Conservation (phyloP, 2,113 vertebrate species). For the Odocoileus hemionus region DNA sequence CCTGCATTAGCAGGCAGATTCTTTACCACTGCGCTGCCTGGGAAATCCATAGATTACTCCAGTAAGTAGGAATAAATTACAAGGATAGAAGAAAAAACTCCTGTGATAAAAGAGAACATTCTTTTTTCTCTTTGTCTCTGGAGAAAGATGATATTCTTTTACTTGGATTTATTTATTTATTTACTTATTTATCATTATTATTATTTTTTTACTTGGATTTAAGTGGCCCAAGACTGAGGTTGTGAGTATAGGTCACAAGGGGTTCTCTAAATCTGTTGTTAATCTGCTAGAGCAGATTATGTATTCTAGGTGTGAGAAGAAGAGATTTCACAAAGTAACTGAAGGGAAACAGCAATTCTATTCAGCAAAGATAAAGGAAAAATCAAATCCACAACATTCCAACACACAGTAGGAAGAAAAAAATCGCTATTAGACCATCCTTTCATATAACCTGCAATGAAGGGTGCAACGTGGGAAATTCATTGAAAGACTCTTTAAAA, state of each 20-base stretch:
- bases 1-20: neutral
- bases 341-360: neutral
- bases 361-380: neutral
- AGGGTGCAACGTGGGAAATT: neutral
- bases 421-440: neutral
- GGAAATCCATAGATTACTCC: neutral
- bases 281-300: neutral
- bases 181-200: too few relatives aligned
- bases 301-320: neutral
- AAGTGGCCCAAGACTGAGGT: neutral
- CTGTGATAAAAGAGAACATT: neutral
- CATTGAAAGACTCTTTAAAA: neutral
- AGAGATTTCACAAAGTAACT: neutral
- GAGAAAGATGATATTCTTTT: neutral
- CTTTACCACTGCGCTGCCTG: neutral
- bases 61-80: neutral
- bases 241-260: neutral
- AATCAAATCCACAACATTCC: neutral
- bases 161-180: neutral
- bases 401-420: slow-evolving; percentile 1
- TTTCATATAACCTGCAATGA: neutral
- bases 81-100: neutral
- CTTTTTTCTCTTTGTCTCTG: neutral
- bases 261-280: neutral
- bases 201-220: neutral